Base-by-base conservation (phyloP, 2,797 vertebrate genomes). In the Ctenopoma kingsleyae region DNA sequence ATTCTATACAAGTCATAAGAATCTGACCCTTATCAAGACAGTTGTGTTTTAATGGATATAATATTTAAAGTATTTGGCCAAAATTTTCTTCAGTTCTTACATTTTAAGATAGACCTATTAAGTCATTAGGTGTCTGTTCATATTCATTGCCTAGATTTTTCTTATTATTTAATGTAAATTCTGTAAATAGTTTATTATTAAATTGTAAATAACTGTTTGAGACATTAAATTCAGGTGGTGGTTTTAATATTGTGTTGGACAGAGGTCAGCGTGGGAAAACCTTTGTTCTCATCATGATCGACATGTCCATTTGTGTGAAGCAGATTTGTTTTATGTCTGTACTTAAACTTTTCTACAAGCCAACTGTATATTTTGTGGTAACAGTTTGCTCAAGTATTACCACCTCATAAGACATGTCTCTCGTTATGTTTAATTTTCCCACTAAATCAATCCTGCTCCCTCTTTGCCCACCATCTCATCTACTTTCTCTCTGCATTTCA, bases 401-500 rank as follows among this genome's bases (percentile, higher is more conserved):
- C 35, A 36, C 11, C 11, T 32, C 32, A 27, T 27, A 5, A 27
- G 25, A 27, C 25, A 27, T 32, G 8, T 38, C 23, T 49, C 43
- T 65, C 48, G 15, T 19, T 64, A 7, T 57, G n/a, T 30, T 36
- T 15, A n/a, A 13, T 63, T 71, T 47, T 19, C 36, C 25, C 56
- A 53, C 15, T 32, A 50, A 3, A 17, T 57, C 13, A 67, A 61
- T 40, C 27, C 52, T 41, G 16, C 32, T 55, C 41, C 43, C 47
- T 75, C 44, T 74, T 59, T 57, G 20, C 23, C 46, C 19, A 2
- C 43, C 50, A 63, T 19, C 53, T 67, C 15, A 58, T 66, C 47
- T 47, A 48, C 12, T 68, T 64, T 69, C 25, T 51, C 17, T 47
- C 16, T 64, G 51, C 46, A 22, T 58, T 46, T 60, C 19, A 48